These are phyloP conservation scores for Albula glossodonta DNA, from an alignment of 2,113 vertebrate genomes.

Conservation along the genomic window DNA sequence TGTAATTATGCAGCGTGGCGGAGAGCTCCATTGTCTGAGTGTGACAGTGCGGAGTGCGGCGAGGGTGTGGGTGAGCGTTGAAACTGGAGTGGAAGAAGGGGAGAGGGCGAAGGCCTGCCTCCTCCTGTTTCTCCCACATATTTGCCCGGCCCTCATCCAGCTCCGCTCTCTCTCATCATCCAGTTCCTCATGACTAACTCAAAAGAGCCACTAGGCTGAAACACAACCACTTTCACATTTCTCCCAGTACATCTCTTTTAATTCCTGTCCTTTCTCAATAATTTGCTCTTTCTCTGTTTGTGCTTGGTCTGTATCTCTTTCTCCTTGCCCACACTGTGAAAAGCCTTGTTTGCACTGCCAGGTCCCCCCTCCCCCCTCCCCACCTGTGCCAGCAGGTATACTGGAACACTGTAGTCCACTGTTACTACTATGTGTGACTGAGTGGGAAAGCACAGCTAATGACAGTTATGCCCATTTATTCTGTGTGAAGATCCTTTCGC, in stretches of 20 bases:
- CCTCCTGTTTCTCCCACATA: background rate
- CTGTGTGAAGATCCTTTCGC: background rate
- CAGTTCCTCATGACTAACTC: background rate
- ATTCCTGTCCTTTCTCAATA: background rate
- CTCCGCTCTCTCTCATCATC: background rate
- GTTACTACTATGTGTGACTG: background rate
- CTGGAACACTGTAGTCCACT: background rate
- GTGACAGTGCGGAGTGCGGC: background rate
- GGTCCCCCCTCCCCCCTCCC: background rate
- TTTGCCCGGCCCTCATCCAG: background rate
- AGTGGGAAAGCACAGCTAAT: background rate
- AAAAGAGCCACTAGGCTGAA: background rate
- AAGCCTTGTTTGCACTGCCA: background rate
- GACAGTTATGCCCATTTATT: background rate
- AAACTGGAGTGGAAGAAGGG: conserved; percentile 3
- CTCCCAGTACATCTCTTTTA: background rate
- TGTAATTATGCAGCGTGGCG: conserved; percentile 32
- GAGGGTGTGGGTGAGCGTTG: conserved; percentile 6
- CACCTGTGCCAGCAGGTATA: background rate
- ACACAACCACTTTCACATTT: background rate
- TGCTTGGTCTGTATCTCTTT: background rate
- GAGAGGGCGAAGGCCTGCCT: background rate
- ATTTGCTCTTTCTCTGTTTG: background rate
- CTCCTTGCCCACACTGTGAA: background rate
- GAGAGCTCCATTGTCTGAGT: conserved; percentile 31